Percentiles rank a stretch among this genome's conserved stretches.
Conservation (phyloP, 2,113 vertebrate genomes). For the Taxidea taxus region DNA sequence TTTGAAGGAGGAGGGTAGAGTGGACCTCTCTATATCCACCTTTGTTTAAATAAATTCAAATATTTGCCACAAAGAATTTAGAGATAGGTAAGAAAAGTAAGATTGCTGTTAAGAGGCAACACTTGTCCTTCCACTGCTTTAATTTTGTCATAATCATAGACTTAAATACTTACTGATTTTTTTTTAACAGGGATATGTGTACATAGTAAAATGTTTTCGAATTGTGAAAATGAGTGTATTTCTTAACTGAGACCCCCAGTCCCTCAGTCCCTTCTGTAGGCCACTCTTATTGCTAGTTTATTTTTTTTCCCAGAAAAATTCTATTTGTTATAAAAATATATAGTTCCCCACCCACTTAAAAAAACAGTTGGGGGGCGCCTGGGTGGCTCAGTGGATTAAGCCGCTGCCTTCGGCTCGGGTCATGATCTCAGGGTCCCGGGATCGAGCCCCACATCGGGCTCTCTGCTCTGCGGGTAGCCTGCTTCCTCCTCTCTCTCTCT, state of each 20-base stretch:
- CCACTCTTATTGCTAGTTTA: background rate
- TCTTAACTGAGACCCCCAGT: background rate
- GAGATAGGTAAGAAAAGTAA: slow-evolving; percentile 24
- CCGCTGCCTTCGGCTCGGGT: too few species aligned
- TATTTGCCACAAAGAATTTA: background rate
- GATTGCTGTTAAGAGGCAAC: background rate
- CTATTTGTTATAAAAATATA: background rate
- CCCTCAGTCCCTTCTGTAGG: background rate
- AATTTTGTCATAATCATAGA: slow-evolving; percentile 9
- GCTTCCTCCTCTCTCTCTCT: too few species aligned
- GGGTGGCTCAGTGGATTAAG: too few species aligned
- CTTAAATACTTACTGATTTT: background rate
- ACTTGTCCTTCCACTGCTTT: slow-evolving; percentile 20
- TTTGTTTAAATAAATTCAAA: background rate
- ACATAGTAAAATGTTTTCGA: background rate
- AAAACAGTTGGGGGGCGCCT: background rate
- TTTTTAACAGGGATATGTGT: background rate
- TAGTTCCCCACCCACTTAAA: background rate
- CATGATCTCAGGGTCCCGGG: too few species aligned
- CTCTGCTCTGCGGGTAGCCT: too few species aligned
- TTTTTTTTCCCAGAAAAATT: slow-evolving; percentile 25
- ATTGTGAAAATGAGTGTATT: background rate
- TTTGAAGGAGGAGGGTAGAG: background rate
- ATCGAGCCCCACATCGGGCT: too few species aligned
- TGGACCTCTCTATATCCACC: background rate